Percentiles rank a stretch among this genome's conserved stretches.
These are phyloP conservation scores for Popillia japonica DNA, from an alignment of 1,140 invertebrate genomes.

Conservation along the genomic window DNA sequence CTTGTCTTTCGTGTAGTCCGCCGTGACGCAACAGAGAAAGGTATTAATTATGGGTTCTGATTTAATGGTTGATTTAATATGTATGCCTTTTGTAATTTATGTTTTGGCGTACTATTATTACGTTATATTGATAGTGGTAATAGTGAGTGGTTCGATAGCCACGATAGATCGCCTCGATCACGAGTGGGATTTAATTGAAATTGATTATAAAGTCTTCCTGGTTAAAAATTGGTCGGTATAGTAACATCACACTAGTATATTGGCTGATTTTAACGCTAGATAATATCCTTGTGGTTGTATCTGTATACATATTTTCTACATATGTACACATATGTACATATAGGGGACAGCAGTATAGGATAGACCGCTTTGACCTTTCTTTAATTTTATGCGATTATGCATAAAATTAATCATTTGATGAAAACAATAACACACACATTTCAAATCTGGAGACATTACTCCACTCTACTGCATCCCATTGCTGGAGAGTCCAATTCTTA, in stretches of 20 bases:
- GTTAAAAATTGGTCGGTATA: not conserved
- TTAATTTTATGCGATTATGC: no score
- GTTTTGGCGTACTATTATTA: slow-evolving; percentile 32
- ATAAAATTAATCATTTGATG: no score
- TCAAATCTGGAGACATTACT: no score
- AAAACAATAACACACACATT: no score
- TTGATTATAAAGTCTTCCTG: slow-evolving; percentile 16
- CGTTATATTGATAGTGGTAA: slow-evolving; percentile 27
- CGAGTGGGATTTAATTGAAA: slow-evolving; percentile 21
- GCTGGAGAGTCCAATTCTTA: no score
- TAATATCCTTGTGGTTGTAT: not conserved
- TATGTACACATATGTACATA: no score
- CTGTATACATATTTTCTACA: not conserved
- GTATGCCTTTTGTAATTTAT: slow-evolving; percentile 32
- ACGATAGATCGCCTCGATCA: slow-evolving; percentile 17
- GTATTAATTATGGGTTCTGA: slow-evolving; percentile 20
- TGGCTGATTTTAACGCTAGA: not conserved
- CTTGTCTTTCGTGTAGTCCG: not conserved
- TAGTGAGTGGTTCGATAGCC: not conserved
- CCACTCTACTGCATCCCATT: no score
- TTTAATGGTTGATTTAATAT: slow-evolving; percentile 34
- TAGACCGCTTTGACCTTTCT: no score
- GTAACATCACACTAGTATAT: slow-evolving; percentile 1
- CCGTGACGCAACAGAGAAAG: not conserved
- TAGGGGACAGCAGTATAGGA: no score